These are phyloP conservation scores for Montipora capricornis DNA, from an alignment of 64 coral and sea anemone species.

Conservation along the genomic window DNA sequence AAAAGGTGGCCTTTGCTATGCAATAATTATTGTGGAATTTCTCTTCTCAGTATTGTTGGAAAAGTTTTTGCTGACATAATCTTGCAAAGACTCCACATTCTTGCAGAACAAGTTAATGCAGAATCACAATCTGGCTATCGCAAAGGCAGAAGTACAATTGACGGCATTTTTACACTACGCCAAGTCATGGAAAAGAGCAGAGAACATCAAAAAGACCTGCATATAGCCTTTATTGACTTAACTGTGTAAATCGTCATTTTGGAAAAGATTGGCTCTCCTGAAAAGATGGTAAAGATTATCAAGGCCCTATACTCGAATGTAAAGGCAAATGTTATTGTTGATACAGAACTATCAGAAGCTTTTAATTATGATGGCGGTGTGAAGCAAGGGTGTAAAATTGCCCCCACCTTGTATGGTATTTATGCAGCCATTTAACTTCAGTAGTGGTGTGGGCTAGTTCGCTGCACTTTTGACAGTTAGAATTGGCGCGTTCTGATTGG, in stretches of 20 bases:
- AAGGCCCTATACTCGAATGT: conserved; percentile 11
- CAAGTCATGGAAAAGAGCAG: conserved; percentile 21
- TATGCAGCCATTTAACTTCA: neutral
- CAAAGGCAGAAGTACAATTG: too few species aligned
- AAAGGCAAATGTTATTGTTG: neutral
- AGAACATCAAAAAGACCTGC: neutral
- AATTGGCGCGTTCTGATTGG: too few species aligned
- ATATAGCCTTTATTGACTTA: neutral
- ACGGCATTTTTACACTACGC: neutral
- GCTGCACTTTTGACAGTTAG: too few species aligned
- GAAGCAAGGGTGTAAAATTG: conserved; percentile 14
- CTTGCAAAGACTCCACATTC: too few species aligned
- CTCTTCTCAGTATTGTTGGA: conserved; percentile 34
- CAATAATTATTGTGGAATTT: conserved; percentile 12
- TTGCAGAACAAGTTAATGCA: too few species aligned
- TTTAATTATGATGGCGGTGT: conserved; percentile 1
- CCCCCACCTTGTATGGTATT: neutral
- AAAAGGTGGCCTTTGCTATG: neutral
- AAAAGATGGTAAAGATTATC: neutral
- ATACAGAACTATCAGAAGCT: neutral
- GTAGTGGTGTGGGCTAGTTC: neutral
- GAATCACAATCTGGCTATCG: too few species aligned
- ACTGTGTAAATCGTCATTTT: neutral
- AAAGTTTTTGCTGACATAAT: conserved; percentile 5
- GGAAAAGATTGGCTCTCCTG: neutral